Evolutionary conservation across 2,888 invertebrate genomes (phyloP).

Genomic region (Macaria notata): DNA sequence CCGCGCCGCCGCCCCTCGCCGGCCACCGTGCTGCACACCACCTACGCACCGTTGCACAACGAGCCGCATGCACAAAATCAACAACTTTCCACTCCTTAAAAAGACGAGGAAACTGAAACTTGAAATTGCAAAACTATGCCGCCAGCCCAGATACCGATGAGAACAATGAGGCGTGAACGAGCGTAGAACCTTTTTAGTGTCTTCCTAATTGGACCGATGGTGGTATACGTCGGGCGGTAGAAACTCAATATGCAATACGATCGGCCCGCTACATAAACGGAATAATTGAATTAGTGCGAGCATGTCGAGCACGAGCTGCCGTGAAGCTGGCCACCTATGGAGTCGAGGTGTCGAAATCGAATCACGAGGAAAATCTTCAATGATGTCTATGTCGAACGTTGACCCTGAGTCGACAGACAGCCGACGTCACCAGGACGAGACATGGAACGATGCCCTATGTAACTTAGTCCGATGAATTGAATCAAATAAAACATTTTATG

Average conservation of each 20-base stretch:
- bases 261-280: conserved; percentile 70
- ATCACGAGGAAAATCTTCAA: conserved; percentile 16
- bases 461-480: conserved; percentile 22
- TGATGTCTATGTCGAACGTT: conserved; percentile 13
- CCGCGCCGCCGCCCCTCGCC: conserved; percentile 64
- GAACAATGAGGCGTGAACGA: conserved; percentile 75
- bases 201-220: conserved; percentile 75
- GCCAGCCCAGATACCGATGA: conserved; percentile 67
- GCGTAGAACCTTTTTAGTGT: conserved; percentile 72
- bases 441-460: conserved; percentile 12
- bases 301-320: conserved; percentile 58
- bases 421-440: conserved; percentile 20
- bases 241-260: conserved; percentile 77
- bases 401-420: conserved; percentile 15
- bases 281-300: conserved; percentile 75
- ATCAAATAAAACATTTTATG: conserved; percentile 32
- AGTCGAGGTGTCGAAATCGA: conserved; percentile 27
- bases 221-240: conserved; percentile 57
- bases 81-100: conserved; percentile 79
- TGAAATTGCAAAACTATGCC: conserved; percentile 64
- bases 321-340: conserved; percentile 52
- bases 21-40: conserved; percentile 68
- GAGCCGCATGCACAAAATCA: conserved; percentile 63
- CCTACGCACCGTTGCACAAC: conserved; percentile 77
- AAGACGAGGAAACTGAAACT: conserved; percentile 67